Evolutionary conservation across 1,140 invertebrate genomes (phyloP).

Genomic region (Lysiphlebus fabarum): DNA sequence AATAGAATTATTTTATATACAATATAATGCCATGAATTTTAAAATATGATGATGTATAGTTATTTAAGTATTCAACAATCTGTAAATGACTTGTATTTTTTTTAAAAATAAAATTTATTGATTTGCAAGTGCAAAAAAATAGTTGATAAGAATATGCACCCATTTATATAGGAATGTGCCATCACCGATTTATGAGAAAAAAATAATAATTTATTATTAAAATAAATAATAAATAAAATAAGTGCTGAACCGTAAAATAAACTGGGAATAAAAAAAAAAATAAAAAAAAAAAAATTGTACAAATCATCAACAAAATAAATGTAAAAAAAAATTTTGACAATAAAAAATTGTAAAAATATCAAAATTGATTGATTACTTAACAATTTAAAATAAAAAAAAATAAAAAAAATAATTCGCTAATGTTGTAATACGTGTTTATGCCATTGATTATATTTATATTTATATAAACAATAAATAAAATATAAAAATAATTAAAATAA

Average conservation of each 20-base stretch:
- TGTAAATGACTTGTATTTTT: not conserved
- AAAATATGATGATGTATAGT: too few relatives aligned
- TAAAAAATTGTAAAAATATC: too few relatives aligned
- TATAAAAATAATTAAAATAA: too few relatives aligned
- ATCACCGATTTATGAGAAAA: conserved; percentile 25
- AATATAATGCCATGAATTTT: too few relatives aligned
- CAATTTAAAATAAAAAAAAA: too few relatives aligned
- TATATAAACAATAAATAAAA: not conserved
- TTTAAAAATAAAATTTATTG: too few relatives aligned
- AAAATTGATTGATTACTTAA: too few relatives aligned
- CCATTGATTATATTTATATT: conserved; percentile 12
- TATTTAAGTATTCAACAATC: not conserved
- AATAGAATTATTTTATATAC: too few relatives aligned
- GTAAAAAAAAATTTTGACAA: too few relatives aligned
- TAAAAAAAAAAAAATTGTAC: not conserved
- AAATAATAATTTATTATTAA: too few relatives aligned
- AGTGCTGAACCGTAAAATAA: conserved; percentile 16
- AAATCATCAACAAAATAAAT: too few relatives aligned
- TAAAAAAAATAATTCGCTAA: conserved; percentile 2
- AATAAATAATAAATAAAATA: not conserved
- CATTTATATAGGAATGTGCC: conserved; percentile 28
- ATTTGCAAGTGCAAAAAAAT: not conserved
- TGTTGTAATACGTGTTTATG: conserved; percentile 8
- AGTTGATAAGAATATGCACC: conserved; percentile 14
- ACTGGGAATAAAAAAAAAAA: conserved; percentile 14